Evolutionary conservation across 1,140 invertebrate species (phyloP), one percentile per base, ranked within the genome.

Genomic region (Hyphantria cunea): DNA sequence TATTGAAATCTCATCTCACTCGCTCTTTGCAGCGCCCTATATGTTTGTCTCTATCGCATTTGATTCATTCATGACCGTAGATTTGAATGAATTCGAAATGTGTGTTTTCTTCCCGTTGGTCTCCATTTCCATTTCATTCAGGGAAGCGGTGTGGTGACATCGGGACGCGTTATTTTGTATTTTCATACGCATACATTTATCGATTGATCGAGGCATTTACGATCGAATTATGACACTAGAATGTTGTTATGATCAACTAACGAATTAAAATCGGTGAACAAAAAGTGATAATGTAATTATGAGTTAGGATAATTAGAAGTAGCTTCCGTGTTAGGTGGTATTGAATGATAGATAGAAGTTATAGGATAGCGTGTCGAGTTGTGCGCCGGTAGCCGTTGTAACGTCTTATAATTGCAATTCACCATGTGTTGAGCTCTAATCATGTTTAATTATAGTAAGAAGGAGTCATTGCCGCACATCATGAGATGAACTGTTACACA

Each of bases 401-500:
- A 78, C 80, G 73, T 83, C 81, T 85, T 82, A 78, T 87, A 87
- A 87, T 89, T 89, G 78, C 80, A 39, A 60, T 75, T 78, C 77
- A 80, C 84, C 80, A 85, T 86, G 85, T 88, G 84, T 84, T 86
- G 82, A 88, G 80, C 80, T 83, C 76, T 87, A 87, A 89, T 89
- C 86, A 85, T 84, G 76, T 86, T 87, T 89, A 89, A 89, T 89
- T 89, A 89, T 75, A 83, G 79, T 42, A 71, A 70, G 78, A 80
- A 78, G 80, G 76, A 89, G 78, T 89, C 86, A 88, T 88, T 89
- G 86, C 84, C 70, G 80, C 78, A 86, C 81, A 84, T 89, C 86
- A 89, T 88, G 86, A 86, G 82, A 89, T 84, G 80, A 89, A 88
- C 84, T 85, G 86, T 88, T 89, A 82, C 84, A 83, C 71, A 82